A percentile compares a stretch with the other conserved stretches of the same genome.
These are phyloP conservation scores for Hirtodrosophila confusa DNA, from an alignment of 2,888 invertebrate genomes.

Conservation along the genomic window DNA sequence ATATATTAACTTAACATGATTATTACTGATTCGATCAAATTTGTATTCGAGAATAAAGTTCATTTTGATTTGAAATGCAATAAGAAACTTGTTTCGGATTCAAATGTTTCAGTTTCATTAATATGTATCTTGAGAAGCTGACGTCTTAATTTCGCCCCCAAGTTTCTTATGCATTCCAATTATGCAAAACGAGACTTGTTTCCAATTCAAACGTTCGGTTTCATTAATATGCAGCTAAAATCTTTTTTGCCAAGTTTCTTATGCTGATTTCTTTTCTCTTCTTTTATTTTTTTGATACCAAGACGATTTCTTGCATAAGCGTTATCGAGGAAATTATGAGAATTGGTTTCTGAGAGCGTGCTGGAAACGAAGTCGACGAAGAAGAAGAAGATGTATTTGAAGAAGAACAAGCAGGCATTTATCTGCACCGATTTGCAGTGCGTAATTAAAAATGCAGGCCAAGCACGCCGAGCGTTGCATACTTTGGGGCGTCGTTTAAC, in stretches of 20 bases:
- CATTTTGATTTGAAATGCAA: conserved; percentile 19
- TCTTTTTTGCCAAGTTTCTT: background rate
- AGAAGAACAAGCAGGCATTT: conserved; percentile 36
- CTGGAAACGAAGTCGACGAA: background rate
- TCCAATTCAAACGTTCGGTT: conserved; percentile 11
- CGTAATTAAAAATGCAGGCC: conserved; percentile 76
- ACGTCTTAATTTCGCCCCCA: conserved; percentile 13
- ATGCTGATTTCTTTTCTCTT: too few species aligned
- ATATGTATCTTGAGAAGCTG: conserved; percentile 2
- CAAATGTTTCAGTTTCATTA: conserved; percentile 28
- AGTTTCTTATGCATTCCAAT: conserved; percentile 1
- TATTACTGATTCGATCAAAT: too few species aligned
- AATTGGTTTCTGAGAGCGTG: conserved; percentile 24
- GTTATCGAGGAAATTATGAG: conserved; percentile 7
- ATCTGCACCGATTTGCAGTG: conserved; percentile 64
- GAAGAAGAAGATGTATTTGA: conserved; percentile 6
- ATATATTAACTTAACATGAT: too few species aligned
- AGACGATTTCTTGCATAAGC: background rate
- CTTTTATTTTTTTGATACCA: too few species aligned
- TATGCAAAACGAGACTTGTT: conserved; percentile 5
- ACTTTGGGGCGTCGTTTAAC: conserved; percentile 72
- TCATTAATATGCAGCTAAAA: conserved; percentile 3
- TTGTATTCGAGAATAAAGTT: background rate
- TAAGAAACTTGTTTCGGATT: conserved; percentile 20
- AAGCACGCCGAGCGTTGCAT: conserved; percentile 44